phyloP scores from a whole-genome alignment of 2,113 vertebrate genomes.

The Ploceus nigricollis region DNA sequence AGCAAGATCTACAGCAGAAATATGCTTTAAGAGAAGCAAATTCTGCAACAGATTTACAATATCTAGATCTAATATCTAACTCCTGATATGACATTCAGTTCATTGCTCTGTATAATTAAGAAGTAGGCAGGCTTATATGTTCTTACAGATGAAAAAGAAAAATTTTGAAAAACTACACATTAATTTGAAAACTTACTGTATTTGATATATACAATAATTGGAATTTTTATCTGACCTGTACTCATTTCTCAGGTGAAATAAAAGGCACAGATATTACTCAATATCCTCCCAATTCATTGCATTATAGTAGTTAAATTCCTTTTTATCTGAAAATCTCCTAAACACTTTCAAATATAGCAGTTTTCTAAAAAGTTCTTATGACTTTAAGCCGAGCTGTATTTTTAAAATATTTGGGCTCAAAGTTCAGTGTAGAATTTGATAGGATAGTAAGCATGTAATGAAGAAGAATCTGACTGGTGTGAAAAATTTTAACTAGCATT shows the following conservation, averaged over 20 bases:
- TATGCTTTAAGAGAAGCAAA: neutral
- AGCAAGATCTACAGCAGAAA: neutral
- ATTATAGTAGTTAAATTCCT: neutral
- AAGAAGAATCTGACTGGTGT: neutral
- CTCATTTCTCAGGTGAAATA: neutral
- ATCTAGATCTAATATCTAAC: neutral
- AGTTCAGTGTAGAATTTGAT: neutral
- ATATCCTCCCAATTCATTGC: neutral
- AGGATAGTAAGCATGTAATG: neutral
- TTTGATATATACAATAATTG: neutral
- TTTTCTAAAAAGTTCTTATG: neutral
- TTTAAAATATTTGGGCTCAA: neutral
- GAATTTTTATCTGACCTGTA: neutral
- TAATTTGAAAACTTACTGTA: neutral
- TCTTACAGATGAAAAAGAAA: neutral
- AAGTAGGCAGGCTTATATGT: neutral
- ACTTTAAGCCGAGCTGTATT: neutral
- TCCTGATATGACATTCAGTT: neutral
- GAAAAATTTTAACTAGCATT: neutral
- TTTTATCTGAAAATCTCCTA: neutral
- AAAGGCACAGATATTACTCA: neutral
- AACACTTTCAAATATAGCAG: neutral
- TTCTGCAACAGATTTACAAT: neutral
- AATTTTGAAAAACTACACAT: too few species aligned
- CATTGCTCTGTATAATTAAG: neutral